A percentile compares a stretch with the other conserved stretches of the same genome.
Evolutionary conservation across 2,888 invertebrate genomes (phyloP).

Genomic region (Drosophila prostipennis): DNA sequence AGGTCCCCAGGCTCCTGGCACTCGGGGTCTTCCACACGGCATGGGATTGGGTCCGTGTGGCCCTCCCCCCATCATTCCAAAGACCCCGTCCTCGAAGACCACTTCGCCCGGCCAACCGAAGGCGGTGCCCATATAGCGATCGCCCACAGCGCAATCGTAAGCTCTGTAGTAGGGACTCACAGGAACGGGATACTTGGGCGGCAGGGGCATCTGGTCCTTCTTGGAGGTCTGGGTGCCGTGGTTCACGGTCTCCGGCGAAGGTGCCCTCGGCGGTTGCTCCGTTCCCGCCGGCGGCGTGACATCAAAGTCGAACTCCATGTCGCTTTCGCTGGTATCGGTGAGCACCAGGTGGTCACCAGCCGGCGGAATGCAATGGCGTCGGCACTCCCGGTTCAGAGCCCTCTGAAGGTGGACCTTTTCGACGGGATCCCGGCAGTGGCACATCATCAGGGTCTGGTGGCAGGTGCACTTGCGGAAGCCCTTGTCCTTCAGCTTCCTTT

Average conservation of each 20-base stretch:
- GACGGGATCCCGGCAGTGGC: constrained; percentile 72
- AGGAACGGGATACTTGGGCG: constrained; percentile 59
- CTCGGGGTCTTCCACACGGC: constrained; percentile 36
- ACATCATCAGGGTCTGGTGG: constrained; percentile 84
- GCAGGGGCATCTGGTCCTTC: constrained; percentile 83
- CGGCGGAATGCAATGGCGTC: constrained; percentile 58
- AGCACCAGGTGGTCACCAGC: constrained; percentile 72
- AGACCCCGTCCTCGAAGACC: constrained; percentile 62
- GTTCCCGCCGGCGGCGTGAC: constrained; percentile 89
- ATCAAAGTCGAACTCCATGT: constrained; percentile 89
- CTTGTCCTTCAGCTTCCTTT: constrained; percentile 85
- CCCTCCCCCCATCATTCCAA: constrained; percentile 59
- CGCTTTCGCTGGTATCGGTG: constrained; percentile 83
- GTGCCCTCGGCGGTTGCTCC: constrained; percentile 85
- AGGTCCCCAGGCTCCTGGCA: constrained; percentile 5
- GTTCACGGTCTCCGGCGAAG: constrained; percentile 85
- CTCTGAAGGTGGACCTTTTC: constrained; percentile 84
- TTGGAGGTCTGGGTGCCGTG: constrained; percentile 87
- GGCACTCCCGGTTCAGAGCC: constrained; percentile 85
- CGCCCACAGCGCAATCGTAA: constrained; percentile 76
- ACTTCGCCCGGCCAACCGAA: constrained; percentile 60
- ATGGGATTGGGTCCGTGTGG: constrained; percentile 45
- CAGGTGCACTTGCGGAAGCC: constrained; percentile 86
- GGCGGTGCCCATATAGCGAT: constrained; percentile 59
- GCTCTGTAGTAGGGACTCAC: constrained; percentile 67